A percentile compares a stretch with the other conserved stretches of the same genome.
These are phyloP conservation scores for Sarcophaga subvicina DNA, from an alignment of 2,888 invertebrate species.

Conservation along the genomic window DNA sequence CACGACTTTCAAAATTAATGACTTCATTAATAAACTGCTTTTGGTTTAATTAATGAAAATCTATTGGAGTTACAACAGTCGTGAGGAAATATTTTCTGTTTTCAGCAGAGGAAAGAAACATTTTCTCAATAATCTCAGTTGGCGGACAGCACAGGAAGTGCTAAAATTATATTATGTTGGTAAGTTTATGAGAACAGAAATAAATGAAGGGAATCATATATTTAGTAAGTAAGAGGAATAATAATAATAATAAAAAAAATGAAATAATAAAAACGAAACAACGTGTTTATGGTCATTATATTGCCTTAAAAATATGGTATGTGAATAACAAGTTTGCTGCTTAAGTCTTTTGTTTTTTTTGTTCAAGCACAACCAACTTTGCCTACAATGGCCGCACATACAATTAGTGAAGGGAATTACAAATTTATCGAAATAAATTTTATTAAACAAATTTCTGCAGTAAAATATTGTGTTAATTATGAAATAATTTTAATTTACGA, in stretches of 20 bases:
- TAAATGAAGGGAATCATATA: neutral
- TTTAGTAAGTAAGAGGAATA: neutral
- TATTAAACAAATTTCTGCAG: neutral
- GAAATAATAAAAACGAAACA: neutral
- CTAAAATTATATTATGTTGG: neutral
- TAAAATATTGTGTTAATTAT: neutral
- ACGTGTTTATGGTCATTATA: neutral
- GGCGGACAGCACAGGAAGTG: neutral
- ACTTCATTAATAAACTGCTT: conserved; percentile 31
- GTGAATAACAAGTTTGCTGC: neutral
- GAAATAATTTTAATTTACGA: neutral
- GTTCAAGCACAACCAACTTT: too few species aligned
- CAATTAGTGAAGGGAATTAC: too few species aligned
- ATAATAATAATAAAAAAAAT: neutral
- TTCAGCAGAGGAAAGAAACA: neutral
- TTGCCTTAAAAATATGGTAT: neutral
- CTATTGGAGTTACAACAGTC: neutral
- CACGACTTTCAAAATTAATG: conserved; percentile 14
- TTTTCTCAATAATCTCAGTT: neutral
- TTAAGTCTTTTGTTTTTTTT: conserved; percentile 7
- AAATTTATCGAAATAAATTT: neutral
- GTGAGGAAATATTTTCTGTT: neutral
- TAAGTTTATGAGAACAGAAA: neutral
- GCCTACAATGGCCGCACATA: too few species aligned
- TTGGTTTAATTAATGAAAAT: conserved; percentile 33